Evolutionary conservation across 1,140 invertebrate species (phyloP).

Genomic region (Armadillidium nasatum): DNA sequence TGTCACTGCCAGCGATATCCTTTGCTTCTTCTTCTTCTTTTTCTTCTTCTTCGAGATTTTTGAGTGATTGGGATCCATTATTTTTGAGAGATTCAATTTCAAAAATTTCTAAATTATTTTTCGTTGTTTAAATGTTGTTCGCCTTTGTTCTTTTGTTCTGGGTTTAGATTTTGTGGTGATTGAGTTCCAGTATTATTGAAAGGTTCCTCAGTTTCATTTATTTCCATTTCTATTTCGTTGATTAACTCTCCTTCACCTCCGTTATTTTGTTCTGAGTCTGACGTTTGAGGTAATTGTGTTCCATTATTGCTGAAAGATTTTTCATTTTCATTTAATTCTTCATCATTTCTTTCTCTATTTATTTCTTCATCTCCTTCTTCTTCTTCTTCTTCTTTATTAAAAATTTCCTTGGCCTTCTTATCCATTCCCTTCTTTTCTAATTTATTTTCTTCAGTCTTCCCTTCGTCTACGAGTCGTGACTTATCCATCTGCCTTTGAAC

Average conservation of each 20-base stretch:
- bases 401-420: not conserved
- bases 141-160: too few relatives aligned
- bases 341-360: not conserved
- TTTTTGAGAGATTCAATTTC: too few relatives aligned
- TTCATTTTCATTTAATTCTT: conserved; percentile 10
- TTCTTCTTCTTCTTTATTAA: not conserved
- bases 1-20: not conserved
- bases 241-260: not conserved
- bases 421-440: not conserved
- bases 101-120: too few relatives aligned
- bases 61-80: too few relatives aligned
- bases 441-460: not conserved
- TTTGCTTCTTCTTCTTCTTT: not conserved
- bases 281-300: not conserved
- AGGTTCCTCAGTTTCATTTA: not conserved
- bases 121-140: too few relatives aligned
- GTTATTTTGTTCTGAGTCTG: not conserved
- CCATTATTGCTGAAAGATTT: not conserved
- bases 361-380: not conserved
- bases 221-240: not conserved
- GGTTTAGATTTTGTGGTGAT: too few relatives aligned
- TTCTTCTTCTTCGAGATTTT: not conserved
- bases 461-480: conserved; percentile 29
- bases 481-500: conserved; percentile 29
- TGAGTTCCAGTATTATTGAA: too few relatives aligned